These are phyloP conservation scores for Polypedilum vanderplanki DNA, from an alignment of 1,140 invertebrate genomes.

Conservation along the genomic window DNA sequence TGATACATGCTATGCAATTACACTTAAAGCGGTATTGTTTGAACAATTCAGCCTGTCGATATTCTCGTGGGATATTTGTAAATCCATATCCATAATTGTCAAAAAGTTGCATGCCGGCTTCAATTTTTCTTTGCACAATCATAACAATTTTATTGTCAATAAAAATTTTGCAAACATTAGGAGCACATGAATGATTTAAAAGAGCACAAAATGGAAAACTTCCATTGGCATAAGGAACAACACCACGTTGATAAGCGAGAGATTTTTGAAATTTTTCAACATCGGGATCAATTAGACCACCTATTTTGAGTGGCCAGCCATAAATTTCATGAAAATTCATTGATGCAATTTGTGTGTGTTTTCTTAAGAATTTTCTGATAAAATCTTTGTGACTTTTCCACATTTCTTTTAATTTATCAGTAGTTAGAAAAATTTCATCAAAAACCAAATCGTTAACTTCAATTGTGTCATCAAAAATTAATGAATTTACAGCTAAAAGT, in stretches of 20 bases:
- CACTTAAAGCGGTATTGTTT: not conserved
- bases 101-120: not conserved
- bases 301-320: not conserved
- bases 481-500: not conserved
- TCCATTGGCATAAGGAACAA: not conserved
- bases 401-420: not conserved
- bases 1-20: not conserved
- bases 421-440: not conserved
- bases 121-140: not conserved
- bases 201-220: not conserved
- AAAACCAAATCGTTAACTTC: not conserved
- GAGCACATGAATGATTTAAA: not conserved
- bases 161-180: not conserved
- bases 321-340: not conserved
- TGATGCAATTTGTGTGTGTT: not conserved
- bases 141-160: not conserved
- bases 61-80: not conserved
- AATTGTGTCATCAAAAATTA: not conserved
- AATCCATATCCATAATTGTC: slow-evolving; percentile 7
- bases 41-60: not conserved
- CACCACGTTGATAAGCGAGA: not conserved
- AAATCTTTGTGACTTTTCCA: not conserved
- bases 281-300: not conserved
- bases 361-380: not conserved
- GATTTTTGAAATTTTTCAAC: not conserved